Evolutionary conservation across 2,797 vertebrate genomes (phyloP), one percentile per base, ranked within the genome.

Genomic region (Tiaroga cobitis): DNA sequence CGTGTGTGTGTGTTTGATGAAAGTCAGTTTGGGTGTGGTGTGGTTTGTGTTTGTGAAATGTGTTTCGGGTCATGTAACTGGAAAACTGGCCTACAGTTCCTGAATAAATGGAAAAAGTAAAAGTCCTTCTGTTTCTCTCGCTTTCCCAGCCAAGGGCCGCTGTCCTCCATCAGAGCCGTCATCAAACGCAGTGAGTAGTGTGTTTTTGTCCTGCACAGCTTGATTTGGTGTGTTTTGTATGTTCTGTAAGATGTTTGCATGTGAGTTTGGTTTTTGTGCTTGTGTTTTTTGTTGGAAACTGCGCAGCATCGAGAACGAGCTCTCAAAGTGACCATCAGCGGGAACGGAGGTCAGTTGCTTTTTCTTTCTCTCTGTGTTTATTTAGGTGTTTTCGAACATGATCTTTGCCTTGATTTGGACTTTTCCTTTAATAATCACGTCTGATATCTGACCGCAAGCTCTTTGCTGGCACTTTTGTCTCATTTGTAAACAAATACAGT

Each of bases 101-200:
- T 69, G 24, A 78, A 56, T 13, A 3, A 21, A 8, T 76, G 51
- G 51, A 76, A 76, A 76, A 54, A 76, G 19, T 7, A 15, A 39
- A 10, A 76, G 51, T 56, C 11, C 32, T 19, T 81, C 24, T 69
- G 32, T 69, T 56, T 49, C 75, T 37, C 46, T 73, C 1, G 8
- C 37, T 43, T 26, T 43, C 91, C 32, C 92, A 98, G 97, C 89
- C 97, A 98, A 92, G 98, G 98, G 87, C 97, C 97, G 18, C 95
- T 99, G 78, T 98, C 97, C 9, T 98, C 98, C 80, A 97, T 99
- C 94, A 95, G 96, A 95, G 97, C 97, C 0, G 98, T 92, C 86
- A 98, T 99, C 95, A 99, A 97, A 93, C 97, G 97, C 94, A 97
- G 98, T 99, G 95, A 98, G 98, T 92, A 69, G 41, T 54, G 3